phyloP scores from a whole-genome alignment of 2,113 vertebrate genomes.

The Lasiurus cinereus region DNA sequence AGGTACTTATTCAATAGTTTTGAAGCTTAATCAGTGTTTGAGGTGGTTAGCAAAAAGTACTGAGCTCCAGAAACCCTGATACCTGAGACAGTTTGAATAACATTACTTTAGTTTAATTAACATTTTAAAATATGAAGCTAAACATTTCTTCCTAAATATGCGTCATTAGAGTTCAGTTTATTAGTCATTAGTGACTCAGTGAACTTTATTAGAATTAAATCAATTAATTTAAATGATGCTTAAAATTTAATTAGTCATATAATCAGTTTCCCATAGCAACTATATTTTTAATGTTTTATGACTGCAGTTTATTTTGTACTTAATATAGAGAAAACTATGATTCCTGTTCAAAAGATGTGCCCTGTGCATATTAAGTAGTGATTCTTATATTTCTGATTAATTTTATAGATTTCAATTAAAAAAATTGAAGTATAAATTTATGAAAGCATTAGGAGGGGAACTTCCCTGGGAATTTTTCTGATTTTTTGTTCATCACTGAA shows the following conservation, averaged over 20 bases:
- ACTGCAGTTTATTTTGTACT: not conserved
- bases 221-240: slow-evolving; percentile 14
- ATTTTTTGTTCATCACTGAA: not conserved
- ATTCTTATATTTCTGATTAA: slow-evolving; percentile 40
- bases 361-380: not conserved
- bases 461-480: not conserved
- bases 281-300: slow-evolving; percentile 27
- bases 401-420: slow-evolving; percentile 7
- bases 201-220: slow-evolving; percentile 46
- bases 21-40: not conserved
- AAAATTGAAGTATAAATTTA: slow-evolving; percentile 15
- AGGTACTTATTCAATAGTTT: not conserved
- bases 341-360: slow-evolving; percentile 23
- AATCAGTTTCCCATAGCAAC: not conserved
- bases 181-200: not conserved
- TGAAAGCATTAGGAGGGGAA: not conserved
- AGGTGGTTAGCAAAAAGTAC: not conserved
- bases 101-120: slow-evolving; percentile 24
- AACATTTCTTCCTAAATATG: slow-evolving; percentile 38
- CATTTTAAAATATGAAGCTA: slow-evolving; percentile 22
- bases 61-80: not conserved
- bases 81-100: not conserved
- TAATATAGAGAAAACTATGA: not conserved
- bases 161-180: slow-evolving; percentile 38
- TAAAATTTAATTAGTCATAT: slow-evolving; percentile 20